Conservation (phyloP, 2,113 vertebrate genomes). For the Empidonax alnorum region DNA sequence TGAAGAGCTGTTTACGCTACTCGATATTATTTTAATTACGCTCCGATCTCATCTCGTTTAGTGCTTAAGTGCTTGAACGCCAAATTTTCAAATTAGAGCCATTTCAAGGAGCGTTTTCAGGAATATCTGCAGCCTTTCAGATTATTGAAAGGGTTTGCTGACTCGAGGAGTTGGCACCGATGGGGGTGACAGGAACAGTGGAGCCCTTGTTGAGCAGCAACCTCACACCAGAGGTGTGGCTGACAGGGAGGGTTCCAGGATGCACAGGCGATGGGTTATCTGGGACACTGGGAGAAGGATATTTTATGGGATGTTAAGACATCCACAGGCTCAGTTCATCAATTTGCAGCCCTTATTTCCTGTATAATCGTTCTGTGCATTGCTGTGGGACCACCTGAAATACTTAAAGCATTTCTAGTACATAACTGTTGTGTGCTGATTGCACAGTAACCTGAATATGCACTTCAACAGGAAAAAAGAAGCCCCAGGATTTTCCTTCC, state of each 20-base stretch:
- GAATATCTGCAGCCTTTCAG: background rate
- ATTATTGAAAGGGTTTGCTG: background rate
- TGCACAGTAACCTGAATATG: no score
- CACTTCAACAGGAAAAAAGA: background rate
- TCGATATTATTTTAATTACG: background rate
- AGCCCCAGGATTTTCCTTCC: background rate
- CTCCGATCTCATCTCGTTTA: background rate
- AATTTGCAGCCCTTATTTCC: background rate
- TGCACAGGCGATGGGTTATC: background rate
- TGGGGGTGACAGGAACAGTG: background rate
- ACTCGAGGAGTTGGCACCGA: background rate
- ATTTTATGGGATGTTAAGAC: background rate
- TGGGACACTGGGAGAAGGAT: background rate
- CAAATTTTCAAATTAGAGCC: background rate
- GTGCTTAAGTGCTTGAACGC: background rate
- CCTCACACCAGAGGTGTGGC: background rate
- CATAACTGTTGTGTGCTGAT: no score
- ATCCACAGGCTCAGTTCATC: background rate
- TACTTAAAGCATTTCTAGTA: background rate
- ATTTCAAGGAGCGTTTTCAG: background rate
- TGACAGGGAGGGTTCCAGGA: background rate
- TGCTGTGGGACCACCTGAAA: background rate
- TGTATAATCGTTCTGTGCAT: fast-evolving
- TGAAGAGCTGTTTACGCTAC: background rate
- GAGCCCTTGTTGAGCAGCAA: constrained; percentile 24